Conservation (phyloP, 2,797 vertebrate genomes). For the Propithecus deckenii region DNA sequence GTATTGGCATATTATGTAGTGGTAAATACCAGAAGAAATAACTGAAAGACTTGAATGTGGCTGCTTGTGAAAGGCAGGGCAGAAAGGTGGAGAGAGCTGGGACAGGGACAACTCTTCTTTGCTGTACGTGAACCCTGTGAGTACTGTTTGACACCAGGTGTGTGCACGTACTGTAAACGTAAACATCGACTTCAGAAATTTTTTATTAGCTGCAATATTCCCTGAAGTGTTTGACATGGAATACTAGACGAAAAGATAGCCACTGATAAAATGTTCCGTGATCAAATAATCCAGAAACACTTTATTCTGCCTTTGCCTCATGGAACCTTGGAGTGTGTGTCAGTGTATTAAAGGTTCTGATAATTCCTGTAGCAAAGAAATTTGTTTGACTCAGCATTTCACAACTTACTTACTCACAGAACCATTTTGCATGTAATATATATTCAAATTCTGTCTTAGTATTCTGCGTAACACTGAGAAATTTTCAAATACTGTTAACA, state of each 20-base stretch:
- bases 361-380: not conserved
- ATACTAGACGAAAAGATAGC: not conserved
- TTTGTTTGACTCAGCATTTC: not conserved
- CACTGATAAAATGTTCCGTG: not conserved
- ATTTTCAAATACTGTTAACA: not conserved
- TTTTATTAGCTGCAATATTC: not conserved
- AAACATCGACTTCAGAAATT: not conserved
- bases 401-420: not conserved
- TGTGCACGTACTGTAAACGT: not conserved
- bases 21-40: not conserved
- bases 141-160: not conserved
- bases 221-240: not conserved
- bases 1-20: not conserved
- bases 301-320: not conserved
- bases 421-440: not conserved
- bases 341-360: not conserved
- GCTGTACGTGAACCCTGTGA: not conserved
- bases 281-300: not conserved
- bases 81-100: not conserved
- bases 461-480: not conserved
- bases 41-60: not conserved
- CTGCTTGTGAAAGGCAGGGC: not conserved
- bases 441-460: not conserved
- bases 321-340: not conserved
- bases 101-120: not conserved